Evolutionary conservation across 2,797 vertebrate genomes (phyloP).

Genomic region (Tapirus indicus): DNA sequence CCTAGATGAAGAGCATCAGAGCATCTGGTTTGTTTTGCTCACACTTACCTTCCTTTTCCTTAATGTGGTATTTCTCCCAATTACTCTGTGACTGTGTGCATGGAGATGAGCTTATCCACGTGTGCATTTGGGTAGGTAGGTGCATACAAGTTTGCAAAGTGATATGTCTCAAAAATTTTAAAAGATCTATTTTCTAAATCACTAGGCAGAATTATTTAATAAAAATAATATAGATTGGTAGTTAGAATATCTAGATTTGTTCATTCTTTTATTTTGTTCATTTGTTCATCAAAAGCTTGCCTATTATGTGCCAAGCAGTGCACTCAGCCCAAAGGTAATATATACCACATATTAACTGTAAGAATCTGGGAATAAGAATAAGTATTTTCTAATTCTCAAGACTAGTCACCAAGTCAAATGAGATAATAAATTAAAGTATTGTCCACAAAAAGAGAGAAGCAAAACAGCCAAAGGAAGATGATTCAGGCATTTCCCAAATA

Average conservation of each 20-base stretch:
- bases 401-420: slow-evolving; percentile 33
- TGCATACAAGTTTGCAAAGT: neutral
- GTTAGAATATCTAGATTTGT: neutral
- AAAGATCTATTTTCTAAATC: neutral
- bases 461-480: neutral
- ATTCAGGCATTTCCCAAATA: slow-evolving; percentile 22
- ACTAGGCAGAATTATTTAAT: neutral
- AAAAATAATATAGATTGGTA: neutral
- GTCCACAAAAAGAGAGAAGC: neutral
- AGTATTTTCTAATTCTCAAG: neutral
- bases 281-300: neutral
- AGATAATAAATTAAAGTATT: neutral
- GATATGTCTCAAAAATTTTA: neutral
- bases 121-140: neutral
- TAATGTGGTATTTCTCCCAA: neutral
- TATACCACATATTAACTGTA: neutral
- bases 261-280: neutral
- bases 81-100: neutral
- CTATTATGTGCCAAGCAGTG: neutral
- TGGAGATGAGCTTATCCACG: neutral
- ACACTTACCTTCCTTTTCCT: neutral
- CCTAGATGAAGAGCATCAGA: neutral
- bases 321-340: neutral
- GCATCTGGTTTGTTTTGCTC: neutral
- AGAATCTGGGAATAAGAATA: neutral